Percentiles rank a stretch among this genome's conserved stretches.
These are phyloP conservation scores for Etheostoma spectabile DNA, from an alignment of 2,113 vertebrate genomes.

Conservation along the genomic window DNA sequence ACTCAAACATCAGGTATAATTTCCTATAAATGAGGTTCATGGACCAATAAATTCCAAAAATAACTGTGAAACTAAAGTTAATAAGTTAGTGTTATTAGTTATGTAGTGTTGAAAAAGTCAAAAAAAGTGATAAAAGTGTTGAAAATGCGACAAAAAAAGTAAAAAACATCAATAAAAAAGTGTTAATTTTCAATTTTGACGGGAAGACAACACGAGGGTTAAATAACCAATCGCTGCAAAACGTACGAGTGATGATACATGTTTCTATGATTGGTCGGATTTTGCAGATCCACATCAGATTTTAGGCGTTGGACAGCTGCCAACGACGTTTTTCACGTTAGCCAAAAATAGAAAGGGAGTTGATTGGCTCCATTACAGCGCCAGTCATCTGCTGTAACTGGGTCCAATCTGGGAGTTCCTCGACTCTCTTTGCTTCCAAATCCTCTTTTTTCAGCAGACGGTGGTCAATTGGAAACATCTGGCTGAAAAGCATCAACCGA, in stretches of 20 bases:
- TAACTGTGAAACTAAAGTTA: too few species aligned
- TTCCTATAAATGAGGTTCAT: too few species aligned
- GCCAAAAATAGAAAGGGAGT: neutral
- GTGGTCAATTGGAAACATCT: neutral
- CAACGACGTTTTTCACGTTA: neutral
- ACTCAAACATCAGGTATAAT: too few species aligned
- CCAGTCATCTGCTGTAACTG: conserved; percentile 3
- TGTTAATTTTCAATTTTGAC: too few species aligned
- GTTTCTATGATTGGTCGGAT: neutral
- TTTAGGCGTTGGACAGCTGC: neutral
- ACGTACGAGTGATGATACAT: neutral
- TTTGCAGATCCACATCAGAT: neutral
- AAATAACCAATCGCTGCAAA: too few species aligned
- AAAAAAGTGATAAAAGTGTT: too few species aligned
- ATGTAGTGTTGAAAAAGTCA: too few species aligned
- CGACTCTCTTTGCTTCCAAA: neutral
- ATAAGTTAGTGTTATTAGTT: too few species aligned
- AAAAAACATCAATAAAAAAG: too few species aligned
- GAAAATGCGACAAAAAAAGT: too few species aligned
- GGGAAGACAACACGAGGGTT: too few species aligned
- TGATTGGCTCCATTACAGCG: conserved; percentile 12
- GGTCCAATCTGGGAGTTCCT: conserved; percentile 22
- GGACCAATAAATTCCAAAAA: too few species aligned
- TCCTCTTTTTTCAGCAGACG: neutral
- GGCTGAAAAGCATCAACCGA: neutral